Conservation (phyloP, 2,113 vertebrate genomes). For the Embiotoca jacksoni region DNA sequence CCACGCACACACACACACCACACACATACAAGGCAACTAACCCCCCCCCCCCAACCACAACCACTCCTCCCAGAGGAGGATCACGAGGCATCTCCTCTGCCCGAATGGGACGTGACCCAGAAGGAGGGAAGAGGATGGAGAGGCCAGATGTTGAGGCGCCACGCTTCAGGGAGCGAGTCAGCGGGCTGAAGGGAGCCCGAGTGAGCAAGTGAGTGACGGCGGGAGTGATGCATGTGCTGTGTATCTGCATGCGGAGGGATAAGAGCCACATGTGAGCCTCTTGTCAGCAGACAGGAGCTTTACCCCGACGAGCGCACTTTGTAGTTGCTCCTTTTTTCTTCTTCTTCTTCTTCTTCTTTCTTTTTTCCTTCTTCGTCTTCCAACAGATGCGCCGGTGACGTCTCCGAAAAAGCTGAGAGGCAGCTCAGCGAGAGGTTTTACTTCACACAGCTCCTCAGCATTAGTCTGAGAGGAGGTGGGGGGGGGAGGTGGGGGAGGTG, state of each 20-base stretch:
- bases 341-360: not conserved
- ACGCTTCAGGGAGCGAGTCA: slow-evolving; percentile 48
- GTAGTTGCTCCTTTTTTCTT: not conserved
- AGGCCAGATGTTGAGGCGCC: slow-evolving; percentile 72
- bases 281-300: slow-evolving; percentile 62
- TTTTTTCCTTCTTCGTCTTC: not conserved
- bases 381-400: slow-evolving; percentile 53
- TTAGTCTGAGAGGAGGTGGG: slow-evolving; percentile 53
- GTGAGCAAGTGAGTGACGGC: slow-evolving; percentile 59
- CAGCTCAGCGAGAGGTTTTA: slow-evolving; percentile 63
- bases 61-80: no score
- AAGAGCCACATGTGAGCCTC: slow-evolving; percentile 56
- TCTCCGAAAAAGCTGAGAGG: slow-evolving; percentile 55
- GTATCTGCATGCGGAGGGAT: slow-evolving; percentile 53
- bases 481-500: no score
- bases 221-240: slow-evolving; percentile 30
- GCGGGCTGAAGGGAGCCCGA: slow-evolving; percentile 35
- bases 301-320: slow-evolving; percentile 39
- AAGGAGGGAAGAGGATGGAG: slow-evolving; percentile 44
- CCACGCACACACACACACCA: not conserved
- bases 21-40: slow-evolving; percentile 1
- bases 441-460: slow-evolving; percentile 59
- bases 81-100: slow-evolving; percentile 30
- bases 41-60: no score
- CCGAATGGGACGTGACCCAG: slow-evolving; percentile 66